Base-by-base conservation (phyloP, 2,797 vertebrate genomes). In the Taenioides sp. region DNA sequence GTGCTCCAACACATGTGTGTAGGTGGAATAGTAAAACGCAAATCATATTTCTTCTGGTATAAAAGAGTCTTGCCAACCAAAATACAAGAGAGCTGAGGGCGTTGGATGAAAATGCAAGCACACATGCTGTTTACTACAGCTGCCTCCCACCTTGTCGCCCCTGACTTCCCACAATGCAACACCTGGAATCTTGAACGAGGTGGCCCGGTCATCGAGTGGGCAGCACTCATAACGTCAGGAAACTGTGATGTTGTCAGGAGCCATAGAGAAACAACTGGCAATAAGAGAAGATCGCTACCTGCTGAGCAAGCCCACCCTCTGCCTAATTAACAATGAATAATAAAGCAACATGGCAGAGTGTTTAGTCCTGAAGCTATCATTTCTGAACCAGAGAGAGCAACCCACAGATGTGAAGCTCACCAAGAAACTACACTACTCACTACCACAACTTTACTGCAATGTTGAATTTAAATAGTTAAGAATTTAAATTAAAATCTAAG, bases 51-150 rank as follows among this genome's bases (percentile, higher is more conserved):
- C 43, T 76, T 73, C 66, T 78, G 14, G 62, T 76, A 31, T 65
- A 70, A 84, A 87, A 81, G 83, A 78, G 74, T 71, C 52, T 79
- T 88, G 87, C 88, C 88, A 89, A 69, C 43, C 11, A 68, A 63
- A 77, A 79, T 80, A 74, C 72, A 75, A 74, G 67, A 81, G 75
- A 74, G 77, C 79, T 82, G 78, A 82, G 80, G 82, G 83, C 70
- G 50, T 80, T 78, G 67, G 70, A 88, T 88, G 72, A 84, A 90
- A 89, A 90, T 84, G 78, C 76, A 86, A 81, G 80, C 82, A 89
- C 89, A 91, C 92, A 91, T 92, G 90, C 88, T 93, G 91, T 90
- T 92, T 89, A 87, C 89, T 90, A 70, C 82, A 84, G 71, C 82
- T 87, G 78, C 83, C 81, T 89, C 90, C 87, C 84, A 91, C 88